Base-by-base conservation (phyloP, 2,888 invertebrate species). In the Cinara cedri region DNA sequence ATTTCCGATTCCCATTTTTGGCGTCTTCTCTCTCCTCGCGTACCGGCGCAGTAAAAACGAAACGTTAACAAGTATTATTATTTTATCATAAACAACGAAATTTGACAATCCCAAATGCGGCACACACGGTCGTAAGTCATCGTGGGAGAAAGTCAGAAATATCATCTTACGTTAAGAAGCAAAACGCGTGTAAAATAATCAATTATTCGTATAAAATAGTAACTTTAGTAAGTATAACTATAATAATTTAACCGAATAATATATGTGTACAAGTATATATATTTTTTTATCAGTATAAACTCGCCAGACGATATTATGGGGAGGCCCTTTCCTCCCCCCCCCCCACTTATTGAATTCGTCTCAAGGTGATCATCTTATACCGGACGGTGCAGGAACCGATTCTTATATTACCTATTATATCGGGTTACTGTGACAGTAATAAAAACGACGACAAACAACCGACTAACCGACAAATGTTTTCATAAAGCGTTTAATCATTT, bases 311-410 rank as follows among this genome's bases (percentile, higher is more conserved):
- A 21, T 68, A n/a, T 54, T n/a, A 54, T 34, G 19, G 72, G 60
- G 72, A 62, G 26, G 19, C 62, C 26, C 24, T 63, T 44, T 49
- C n/a, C 51, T n/a, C n/a, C n/a, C n/a, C n/a, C n/a, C n/a, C n/a
- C n/a, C n/a, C n/a, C 19, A 51, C 46, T 26, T 19, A 51, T n/a
- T 62, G 19, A 44, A 46, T 66, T 76, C 16, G 26, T 68, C 68
- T 51, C 76, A 60, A 78, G 76, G 76, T 16, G 60, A 78, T 78
- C 76, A 19, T 68, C 46, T 19, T n/a, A n/a, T n/a, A 24, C 49
- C 26, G 11, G 9, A 6, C 34, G n/a, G n/a, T 6, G 34, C 34
- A 34, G 34, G 34, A 34, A 34, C 34, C 34, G 34, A 34, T 34
- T 34, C 34, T 51, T n/a, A n/a, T n/a, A n/a, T n/a, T n/a, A n/a